Base-by-base conservation (phyloP, 1,140 invertebrate genomes). In the Cyrtorhinus lividipennis region DNA sequence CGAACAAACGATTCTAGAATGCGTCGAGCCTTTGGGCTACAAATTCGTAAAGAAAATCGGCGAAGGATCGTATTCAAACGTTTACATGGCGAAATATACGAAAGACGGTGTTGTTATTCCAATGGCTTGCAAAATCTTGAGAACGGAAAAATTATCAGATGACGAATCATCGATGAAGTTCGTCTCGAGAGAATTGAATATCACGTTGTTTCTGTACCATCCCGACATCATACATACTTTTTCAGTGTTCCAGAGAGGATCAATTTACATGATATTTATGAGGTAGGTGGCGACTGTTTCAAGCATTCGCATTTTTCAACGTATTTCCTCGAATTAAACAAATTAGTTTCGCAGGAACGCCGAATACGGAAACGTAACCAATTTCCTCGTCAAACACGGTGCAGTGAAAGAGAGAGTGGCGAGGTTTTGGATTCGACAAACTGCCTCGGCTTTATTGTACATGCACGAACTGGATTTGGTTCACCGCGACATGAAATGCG, bases 401-500 rank as follows among this genome's bases (percentile, higher is more conserved):
- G 74, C 77, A 0, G 73, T 85, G 1, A 72, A 77, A 0, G 84
- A 86, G 67, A 77, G 75, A 30, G 82, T 85, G 64, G 76, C 79
- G 23, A 73, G 81, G 46, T 74, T 82, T 1, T 88, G 85, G 85
- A 78, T 85, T 65, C 72, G 80, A n/a, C 84, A 88, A 69, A 76
- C 88, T 12, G 66, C 78, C 23, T 72, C 81, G 24, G 83, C 78
- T 72, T 67, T 86, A 1, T 76, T 82, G 53, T 88, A 88, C 72
- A 76, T 89, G 46, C 87, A 90, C 69, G 75, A 79, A 38, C 75
- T 83, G 72, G 80, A 85, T 46, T 82, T 90, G 56, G 84, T 82
- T 1, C 86, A 90, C 69, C 73, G 87, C 66, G 84, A 86, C 71
- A 72, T 86, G 30, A 89, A 90, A 73, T 89, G 86, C 70, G 86